Evolutionary conservation across 2,797 vertebrate species (phyloP).

Genomic region (Erithacus rubecula): DNA sequence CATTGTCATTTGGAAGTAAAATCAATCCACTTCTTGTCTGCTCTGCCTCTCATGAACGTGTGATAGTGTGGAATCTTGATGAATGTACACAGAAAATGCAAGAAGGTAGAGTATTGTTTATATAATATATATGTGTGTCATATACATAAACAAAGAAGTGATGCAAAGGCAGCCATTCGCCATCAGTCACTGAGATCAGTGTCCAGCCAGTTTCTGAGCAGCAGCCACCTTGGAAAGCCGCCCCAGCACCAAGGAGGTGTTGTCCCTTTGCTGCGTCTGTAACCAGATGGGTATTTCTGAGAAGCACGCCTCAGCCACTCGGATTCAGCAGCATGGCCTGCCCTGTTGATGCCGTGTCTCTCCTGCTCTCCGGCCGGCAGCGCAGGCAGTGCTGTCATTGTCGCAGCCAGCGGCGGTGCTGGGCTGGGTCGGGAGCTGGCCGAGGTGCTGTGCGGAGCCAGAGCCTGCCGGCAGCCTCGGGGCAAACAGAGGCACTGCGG

Average conservation of each 20-base stretch:
- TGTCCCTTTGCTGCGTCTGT: neutral
- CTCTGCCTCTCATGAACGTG: constrained; percentile 71
- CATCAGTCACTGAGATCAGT: neutral
- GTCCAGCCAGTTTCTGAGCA: neutral
- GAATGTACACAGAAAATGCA: constrained; percentile 42
- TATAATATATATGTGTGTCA: neutral
- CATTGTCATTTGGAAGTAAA: constrained; percentile 63
- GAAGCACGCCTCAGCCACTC: neutral
- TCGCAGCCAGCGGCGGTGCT: fast-evolving
- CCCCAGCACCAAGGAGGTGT: neutral
- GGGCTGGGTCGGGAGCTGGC: neutral
- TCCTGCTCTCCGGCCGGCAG: neutral
- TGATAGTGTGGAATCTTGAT: constrained; percentile 71
- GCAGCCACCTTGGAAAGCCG: neutral
- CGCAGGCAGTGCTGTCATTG: fast-evolving
- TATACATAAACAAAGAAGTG: neutral
- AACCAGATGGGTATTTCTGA: neutral
- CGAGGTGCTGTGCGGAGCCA: neutral
- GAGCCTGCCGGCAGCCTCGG: neutral
- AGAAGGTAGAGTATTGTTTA: constrained; percentile 54
- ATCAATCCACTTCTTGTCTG: constrained; percentile 48
- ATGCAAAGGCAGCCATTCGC: neutral
- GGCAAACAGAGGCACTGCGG: fast-evolving
- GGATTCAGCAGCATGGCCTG: neutral
- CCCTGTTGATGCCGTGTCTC: neutral